phyloP scores from a whole-genome alignment of 2,888 invertebrate genomes.

The Rotaria magnacalcarata region DNA sequence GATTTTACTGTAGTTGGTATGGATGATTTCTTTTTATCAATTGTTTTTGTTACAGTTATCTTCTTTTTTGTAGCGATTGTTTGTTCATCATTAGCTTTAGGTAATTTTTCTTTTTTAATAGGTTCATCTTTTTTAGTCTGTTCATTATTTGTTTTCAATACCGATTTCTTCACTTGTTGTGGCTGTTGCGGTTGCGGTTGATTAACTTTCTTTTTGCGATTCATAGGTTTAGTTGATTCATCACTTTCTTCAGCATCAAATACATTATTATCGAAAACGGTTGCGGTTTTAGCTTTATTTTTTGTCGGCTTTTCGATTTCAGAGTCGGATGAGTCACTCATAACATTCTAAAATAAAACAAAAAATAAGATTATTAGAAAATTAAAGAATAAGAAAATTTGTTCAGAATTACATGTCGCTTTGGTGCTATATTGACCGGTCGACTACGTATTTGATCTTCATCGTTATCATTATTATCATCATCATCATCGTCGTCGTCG shows the following conservation, averaged over 20 bases:
- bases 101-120: neutral
- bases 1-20: neutral
- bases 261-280: neutral
- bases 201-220: neutral
- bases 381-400: neutral
- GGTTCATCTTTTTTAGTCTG: neutral
- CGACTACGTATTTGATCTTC: neutral
- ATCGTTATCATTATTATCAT: neutral
- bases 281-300: neutral
- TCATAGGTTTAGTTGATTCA: neutral
- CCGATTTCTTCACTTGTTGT: neutral
- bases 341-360: neutral
- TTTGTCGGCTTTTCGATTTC: neutral
- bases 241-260: constrained; percentile 30
- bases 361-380: neutral
- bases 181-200: neutral
- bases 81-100: neutral
- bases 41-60: neutral
- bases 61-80: neutral
- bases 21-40: neutral
- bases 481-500: neutral
- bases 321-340: constrained; percentile 16
- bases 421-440: neutral
- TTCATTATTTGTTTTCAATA: neutral
- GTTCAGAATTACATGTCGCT: neutral